Conservation (phyloP, 2,888 invertebrate species). For the Gerris lacustris region DNA sequence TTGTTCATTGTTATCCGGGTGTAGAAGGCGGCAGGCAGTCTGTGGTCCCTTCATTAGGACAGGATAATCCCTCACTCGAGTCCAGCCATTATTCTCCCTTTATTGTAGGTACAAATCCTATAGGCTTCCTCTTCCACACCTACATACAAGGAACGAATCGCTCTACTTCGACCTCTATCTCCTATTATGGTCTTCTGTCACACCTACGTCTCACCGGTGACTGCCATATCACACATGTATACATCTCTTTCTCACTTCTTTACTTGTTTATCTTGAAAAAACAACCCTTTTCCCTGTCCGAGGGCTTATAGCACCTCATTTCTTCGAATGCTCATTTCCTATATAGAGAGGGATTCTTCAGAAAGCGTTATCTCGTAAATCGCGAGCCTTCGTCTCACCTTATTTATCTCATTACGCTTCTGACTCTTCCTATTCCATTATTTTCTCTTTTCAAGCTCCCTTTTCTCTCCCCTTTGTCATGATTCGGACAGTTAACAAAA, state of each 20-base stretch:
- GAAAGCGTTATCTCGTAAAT: neutral
- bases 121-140: neutral
- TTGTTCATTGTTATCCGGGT: neutral
- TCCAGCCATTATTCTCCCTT: conserved; percentile 1
- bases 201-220: neutral
- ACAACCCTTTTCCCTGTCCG: neutral
- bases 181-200: neutral
- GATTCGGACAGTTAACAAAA: neutral
- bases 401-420: too few relatives aligned
- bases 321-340: neutral
- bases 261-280: neutral
- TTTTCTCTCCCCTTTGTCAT: neutral
- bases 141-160: neutral
- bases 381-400: neutral
- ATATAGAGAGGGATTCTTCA: neutral
- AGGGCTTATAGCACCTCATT: neutral
- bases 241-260: too few relatives aligned
- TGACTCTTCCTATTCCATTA: neutral
- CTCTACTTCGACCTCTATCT: neutral
- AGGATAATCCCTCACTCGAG: conserved; percentile 1
- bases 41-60: neutral
- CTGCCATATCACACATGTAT: neutral
- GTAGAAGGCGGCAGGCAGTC: neutral
- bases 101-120: neutral
- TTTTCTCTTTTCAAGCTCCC: neutral